Evolutionary conservation across 2,797 vertebrate species (phyloP).

Genomic region (Microctenopoma stevenorrisi): DNA sequence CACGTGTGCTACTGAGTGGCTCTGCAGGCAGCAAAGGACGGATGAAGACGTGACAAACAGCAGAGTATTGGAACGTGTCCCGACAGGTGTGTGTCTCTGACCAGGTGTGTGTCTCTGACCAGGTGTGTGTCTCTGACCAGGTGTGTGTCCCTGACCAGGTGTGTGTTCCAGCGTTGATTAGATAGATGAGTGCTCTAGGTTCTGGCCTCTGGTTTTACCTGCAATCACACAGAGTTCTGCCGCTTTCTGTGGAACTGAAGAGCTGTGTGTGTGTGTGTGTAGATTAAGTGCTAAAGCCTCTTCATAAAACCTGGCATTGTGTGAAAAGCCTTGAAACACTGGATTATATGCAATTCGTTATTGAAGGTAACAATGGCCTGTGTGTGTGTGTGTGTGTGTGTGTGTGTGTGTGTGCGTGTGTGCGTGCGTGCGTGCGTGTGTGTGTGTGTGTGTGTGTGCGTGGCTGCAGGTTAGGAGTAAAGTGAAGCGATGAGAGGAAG

Average conservation of each 20-base stretch:
- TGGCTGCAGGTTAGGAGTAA: conserved; percentile 44
- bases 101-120: too few relatives aligned
- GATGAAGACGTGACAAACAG: too few relatives aligned
- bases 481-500: conserved; percentile 31
- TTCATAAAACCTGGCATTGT: conserved; percentile 2
- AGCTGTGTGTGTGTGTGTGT: conserved; percentile 1
- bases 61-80: too few relatives aligned
- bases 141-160: too few relatives aligned
- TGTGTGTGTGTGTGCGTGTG: conserved; percentile 4
- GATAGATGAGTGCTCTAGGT: too few relatives aligned
- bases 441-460: conserved; percentile 41
- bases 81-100: too few relatives aligned
- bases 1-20: too few relatives aligned
- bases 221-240: too few relatives aligned
- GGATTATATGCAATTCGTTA: conserved; percentile 14
- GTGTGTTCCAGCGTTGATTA: too few relatives aligned
- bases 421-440: background rate
- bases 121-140: too few relatives aligned
- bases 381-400: conserved; percentile 5
- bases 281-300: conserved; percentile 3
- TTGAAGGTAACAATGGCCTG: conserved; percentile 1
- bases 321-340: conserved; percentile 12
- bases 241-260: background rate
- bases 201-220: too few relatives aligned
- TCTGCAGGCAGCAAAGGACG: too few relatives aligned